phyloP scores from a whole-genome alignment of 2,113 vertebrate species.

The Heterocephalus glaber region DNA sequence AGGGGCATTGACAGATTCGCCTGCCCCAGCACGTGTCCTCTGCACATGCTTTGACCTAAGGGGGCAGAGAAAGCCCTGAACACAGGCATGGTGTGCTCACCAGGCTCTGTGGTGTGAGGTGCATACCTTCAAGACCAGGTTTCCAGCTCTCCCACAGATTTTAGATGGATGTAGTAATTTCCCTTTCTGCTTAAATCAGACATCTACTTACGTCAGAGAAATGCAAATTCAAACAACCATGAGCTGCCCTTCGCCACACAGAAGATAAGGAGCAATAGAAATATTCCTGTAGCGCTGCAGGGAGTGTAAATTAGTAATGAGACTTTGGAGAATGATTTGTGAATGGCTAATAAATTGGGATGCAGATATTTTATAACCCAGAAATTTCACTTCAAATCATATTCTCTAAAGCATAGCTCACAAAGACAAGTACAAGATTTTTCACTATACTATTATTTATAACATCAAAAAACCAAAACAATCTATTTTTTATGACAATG shows the following conservation, averaged over 20 bases:
- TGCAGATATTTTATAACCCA: neutral
- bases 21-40: neutral
- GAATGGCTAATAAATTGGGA: neutral
- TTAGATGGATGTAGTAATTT: neutral
- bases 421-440: neutral
- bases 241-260: neutral
- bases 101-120: fast-evolving
- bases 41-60: fast-evolving
- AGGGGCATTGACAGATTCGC: neutral
- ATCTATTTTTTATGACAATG: neutral
- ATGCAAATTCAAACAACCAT: neutral
- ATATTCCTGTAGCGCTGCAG: neutral
- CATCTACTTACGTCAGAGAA: slow-evolving; percentile 27
- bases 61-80: neutral
- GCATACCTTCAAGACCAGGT: neutral
- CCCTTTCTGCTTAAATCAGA: slow-evolving; percentile 5
- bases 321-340: neutral
- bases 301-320: neutral
- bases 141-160: neutral
- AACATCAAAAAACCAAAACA: neutral
- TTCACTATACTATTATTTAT: neutral
- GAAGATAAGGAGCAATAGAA: neutral
- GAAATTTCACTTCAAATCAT: neutral
- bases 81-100: fast-evolving
- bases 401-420: neutral